phyloP scores from a whole-genome alignment of 1,140 invertebrate species.

The Luehdorfia chinensis region DNA sequence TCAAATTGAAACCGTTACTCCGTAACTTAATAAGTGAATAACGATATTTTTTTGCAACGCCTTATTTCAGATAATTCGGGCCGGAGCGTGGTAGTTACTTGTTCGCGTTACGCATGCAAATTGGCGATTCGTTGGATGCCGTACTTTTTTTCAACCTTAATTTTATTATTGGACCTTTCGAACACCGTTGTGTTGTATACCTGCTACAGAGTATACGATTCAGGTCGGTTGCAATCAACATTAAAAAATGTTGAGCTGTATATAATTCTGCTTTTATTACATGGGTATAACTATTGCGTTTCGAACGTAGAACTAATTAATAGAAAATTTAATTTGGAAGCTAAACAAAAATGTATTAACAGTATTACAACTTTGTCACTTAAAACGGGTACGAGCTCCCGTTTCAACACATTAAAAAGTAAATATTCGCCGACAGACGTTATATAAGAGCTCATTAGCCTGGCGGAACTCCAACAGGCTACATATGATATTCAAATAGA shows the following conservation, averaged over 20 bases:
- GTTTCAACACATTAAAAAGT: background rate
- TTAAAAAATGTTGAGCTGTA: background rate
- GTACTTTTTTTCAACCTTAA: slow-evolving; percentile 33
- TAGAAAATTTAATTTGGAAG: too few species aligned
- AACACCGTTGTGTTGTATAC: slow-evolving; percentile 37
- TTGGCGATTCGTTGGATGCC: slow-evolving; percentile 31
- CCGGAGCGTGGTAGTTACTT: slow-evolving; percentile 36
- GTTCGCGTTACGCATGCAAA: slow-evolving; percentile 53
- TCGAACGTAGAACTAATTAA: too few species aligned
- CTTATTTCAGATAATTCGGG: slow-evolving; percentile 45
- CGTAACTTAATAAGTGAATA: slow-evolving; percentile 17
- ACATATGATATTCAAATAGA: background rate
- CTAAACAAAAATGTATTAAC: too few species aligned
- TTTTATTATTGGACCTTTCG: slow-evolving; percentile 38
- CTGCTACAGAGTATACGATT: slow-evolving; percentile 10
- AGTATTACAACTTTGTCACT: slow-evolving; percentile 1
- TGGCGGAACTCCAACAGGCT: background rate
- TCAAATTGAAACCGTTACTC: too few species aligned
- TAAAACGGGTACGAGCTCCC: background rate
- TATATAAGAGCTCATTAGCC: background rate
- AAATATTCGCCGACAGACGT: slow-evolving; percentile 1
- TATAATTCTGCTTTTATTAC: background rate
- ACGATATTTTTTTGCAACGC: slow-evolving; percentile 40
- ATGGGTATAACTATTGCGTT: too few species aligned
- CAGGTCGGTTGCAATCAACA: slow-evolving; percentile 1